Evolutionary conservation across 2,113 vertebrate genomes (phyloP), one percentile per base, ranked within the genome.

Genomic region (Perca flavescens): DNA sequence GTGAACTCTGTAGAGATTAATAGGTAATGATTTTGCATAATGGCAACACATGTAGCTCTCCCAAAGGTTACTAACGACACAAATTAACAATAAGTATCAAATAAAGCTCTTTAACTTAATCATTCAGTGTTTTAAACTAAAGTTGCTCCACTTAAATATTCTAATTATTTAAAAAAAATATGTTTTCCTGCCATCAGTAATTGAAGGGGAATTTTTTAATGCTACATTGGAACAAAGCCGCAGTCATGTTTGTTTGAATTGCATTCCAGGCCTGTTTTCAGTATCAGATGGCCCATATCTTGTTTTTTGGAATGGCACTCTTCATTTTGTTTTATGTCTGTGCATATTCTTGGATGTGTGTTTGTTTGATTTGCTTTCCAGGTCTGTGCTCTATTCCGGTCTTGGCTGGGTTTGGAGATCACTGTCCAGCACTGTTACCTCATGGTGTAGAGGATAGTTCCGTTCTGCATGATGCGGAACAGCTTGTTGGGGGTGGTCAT

Each of bases 401-500:
- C 90, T 91, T 95, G 92, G 93, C 88, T 86, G 52, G 40, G 61
- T 53, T 62, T 54, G 67, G 6, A 40, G 73, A 66, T 74, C 40
- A 80, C 74, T 57, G 84, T 85, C 88, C 83, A 74, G 78, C 75
- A 58, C 22, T 71, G 64, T 84, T 91, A 96, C 96, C 96, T 96
- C 96, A 96, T 96, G 89, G 96, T 96, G 95, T 96, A 96, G 84
- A 96, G 96, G 89, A 96, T 94, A 58, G 96, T 96, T 93, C 96
- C 96, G 89, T 96, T 96, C 93, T 96, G 95, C 96, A 96, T 96
- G 95, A 96, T 96, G 80, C 96, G 94, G 70, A 96, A 96, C 94
- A 96, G 96, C 95, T 96, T 96, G 96, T 96, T 96, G 79, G 96
- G 96, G 71, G 96, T 96, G 87, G 96, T 96, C 96, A 96, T 96